Evolutionary conservation across 1,140 invertebrate species (phyloP).

Genomic region (Bombus huntii): DNA sequence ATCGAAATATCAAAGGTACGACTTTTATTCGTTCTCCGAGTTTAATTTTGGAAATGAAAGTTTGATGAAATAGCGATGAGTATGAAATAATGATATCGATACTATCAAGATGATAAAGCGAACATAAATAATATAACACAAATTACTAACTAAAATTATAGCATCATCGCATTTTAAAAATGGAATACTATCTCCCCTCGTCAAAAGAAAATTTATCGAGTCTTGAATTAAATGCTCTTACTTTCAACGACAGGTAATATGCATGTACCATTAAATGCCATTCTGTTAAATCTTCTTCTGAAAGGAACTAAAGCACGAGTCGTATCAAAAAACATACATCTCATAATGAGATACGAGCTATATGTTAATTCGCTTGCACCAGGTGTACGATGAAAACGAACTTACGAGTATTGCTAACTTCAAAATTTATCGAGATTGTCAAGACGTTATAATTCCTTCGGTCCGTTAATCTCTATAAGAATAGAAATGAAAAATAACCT

Average conservation of each 20-base stretch:
- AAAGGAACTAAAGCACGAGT: not conserved
- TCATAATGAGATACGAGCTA: not conserved
- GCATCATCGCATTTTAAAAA: not conserved
- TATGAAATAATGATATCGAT: not conserved
- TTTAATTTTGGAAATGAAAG: not conserved
- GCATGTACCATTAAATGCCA: not conserved
- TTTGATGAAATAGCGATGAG: not conserved
- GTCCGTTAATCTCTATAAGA: not conserved
- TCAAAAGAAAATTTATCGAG: not conserved
- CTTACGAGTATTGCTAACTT: constrained; percentile 5
- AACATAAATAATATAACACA: not conserved
- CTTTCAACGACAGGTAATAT: not conserved
- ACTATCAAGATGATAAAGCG: not conserved
- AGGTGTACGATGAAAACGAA: not conserved
- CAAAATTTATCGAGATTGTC: constrained; percentile 14
- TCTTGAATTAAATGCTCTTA: not conserved
- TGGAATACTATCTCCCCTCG: not conserved
- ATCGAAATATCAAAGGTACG: not conserved
- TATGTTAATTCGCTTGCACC: not conserved
- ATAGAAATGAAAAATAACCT: no score
- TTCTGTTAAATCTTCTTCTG: not conserved
- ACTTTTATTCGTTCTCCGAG: no score
- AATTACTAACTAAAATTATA: not conserved
- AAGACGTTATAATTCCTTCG: constrained; percentile 1
- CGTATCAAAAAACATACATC: constrained; percentile 16